Percentiles rank a stretch among this genome's conserved stretches.
phyloP scores from a whole-genome alignment of 2,113 vertebrate genomes.

The Tiliqua scincoides region DNA sequence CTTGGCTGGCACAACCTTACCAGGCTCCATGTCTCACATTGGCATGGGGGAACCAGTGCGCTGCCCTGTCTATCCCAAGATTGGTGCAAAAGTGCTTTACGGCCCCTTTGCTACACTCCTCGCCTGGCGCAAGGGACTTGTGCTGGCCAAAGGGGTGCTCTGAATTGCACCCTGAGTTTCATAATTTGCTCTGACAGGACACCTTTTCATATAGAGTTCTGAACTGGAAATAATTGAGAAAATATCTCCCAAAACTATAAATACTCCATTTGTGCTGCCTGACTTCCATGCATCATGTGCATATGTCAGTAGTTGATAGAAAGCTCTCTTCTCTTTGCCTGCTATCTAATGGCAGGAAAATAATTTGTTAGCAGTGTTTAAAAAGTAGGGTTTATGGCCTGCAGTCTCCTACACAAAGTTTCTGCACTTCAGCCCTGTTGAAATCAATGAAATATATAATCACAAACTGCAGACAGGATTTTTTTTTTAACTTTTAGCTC shows the following conservation, averaged over 20 bases:
- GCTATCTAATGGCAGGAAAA: background rate
- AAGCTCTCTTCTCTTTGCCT: background rate
- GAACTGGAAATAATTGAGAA: background rate
- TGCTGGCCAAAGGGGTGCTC: too few species aligned
- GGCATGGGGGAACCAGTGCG: too few species aligned
- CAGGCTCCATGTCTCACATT: too few species aligned
- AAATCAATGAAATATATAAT: too few species aligned
- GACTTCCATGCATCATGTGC: background rate
- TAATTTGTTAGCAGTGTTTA: background rate
- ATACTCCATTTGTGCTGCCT: background rate
- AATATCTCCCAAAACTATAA: background rate
- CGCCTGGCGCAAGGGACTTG: too few species aligned
- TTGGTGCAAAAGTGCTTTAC: too few species aligned
- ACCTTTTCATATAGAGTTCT: background rate
- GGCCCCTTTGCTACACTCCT: too few species aligned
- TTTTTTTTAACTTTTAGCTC: background rate
- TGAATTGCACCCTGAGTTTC: too few species aligned
- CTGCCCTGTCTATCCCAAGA: too few species aligned
- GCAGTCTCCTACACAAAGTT: background rate
- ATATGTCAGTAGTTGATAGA: too few species aligned
- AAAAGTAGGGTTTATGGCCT: background rate
- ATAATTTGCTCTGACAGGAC: background rate
- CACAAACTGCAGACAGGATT: background rate
- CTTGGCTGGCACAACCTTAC: too few species aligned
- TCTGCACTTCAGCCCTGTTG: background rate